phyloP scores from a whole-genome alignment of 2,888 invertebrate genomes.

The Drosophila kuntzei region DNA sequence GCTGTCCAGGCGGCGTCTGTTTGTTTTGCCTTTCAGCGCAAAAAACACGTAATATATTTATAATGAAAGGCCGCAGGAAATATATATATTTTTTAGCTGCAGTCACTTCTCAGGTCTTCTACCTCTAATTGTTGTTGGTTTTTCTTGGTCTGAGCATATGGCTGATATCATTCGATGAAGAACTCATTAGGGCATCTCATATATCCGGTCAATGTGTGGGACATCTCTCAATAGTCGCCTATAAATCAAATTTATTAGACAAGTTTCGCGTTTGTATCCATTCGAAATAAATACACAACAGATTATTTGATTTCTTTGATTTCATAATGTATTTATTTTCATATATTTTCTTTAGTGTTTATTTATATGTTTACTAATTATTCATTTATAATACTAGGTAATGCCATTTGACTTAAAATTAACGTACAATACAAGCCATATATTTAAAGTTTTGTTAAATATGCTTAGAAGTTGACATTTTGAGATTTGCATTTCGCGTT shows the following conservation, averaged over 20 bases:
- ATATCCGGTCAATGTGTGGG: slow-evolving; percentile 55
- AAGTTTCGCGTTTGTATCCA: not conserved
- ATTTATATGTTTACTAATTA: slow-evolving; percentile 56
- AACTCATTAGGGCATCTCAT: slow-evolving; percentile 52
- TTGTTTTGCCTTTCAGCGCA: slow-evolving; percentile 70
- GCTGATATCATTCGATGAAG: slow-evolving; percentile 33
- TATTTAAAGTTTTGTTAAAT: slow-evolving; percentile 29
- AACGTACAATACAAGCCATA: slow-evolving; percentile 67
- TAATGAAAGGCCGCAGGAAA: slow-evolving; percentile 70
- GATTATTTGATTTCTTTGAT: slow-evolving; percentile 53
- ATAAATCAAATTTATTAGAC: slow-evolving; percentile 57
- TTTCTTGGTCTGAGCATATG: slow-evolving; percentile 59
- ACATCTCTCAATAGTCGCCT: slow-evolving; percentile 34
- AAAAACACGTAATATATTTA: slow-evolving; percentile 73
- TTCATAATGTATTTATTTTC: slow-evolving; percentile 71
- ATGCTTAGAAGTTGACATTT: slow-evolving; percentile 53
- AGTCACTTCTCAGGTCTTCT: slow-evolving; percentile 4
- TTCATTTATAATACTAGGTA: slow-evolving; percentile 73
- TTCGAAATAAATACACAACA: not conserved
- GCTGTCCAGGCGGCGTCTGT: slow-evolving; percentile 67
- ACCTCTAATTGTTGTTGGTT: slow-evolving; percentile 71
- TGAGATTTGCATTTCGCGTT: slow-evolving; percentile 58
- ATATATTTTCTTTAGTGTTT: slow-evolving; percentile 63
- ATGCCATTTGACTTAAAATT: slow-evolving; percentile 69
- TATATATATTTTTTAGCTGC: slow-evolving; percentile 7